Conservation (phyloP, 2,797 vertebrate species). For the Alectoris magna region DNA sequence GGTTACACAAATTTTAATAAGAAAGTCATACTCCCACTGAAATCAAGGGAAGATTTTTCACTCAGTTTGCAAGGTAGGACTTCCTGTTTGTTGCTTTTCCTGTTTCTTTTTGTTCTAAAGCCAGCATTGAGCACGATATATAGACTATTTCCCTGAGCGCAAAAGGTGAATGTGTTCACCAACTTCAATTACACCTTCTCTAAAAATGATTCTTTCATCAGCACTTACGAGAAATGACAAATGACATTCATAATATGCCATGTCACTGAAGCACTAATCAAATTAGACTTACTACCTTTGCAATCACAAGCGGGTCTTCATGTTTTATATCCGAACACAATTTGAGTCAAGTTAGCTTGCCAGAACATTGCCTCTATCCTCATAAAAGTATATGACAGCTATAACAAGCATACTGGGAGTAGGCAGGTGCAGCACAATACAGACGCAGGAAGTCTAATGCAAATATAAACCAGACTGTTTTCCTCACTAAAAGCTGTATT, state of each 20-base stretch:
- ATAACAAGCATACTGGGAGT: slow-evolving; percentile 31
- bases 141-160: background rate
- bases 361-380: slow-evolving; percentile 32
- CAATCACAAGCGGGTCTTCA: slow-evolving; percentile 39
- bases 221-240: slow-evolving; percentile 10
- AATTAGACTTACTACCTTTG: slow-evolving; percentile 58
- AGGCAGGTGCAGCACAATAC: slow-evolving; percentile 27
- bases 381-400: slow-evolving; percentile 26
- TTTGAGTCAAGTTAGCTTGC: slow-evolving; percentile 15
- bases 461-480: slow-evolving; percentile 10
- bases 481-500: background rate
- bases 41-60: background rate
- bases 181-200: background rate
- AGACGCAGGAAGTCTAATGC: slow-evolving; percentile 1
- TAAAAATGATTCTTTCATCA: background rate
- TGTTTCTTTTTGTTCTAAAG: background rate
- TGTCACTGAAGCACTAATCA: slow-evolving; percentile 24
- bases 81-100: background rate
- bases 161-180: background rate
- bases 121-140: background rate
- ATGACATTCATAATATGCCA: background rate
- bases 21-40: background rate
- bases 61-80: background rate
- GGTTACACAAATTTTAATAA: background rate
- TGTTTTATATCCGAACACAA: slow-evolving; percentile 12